Base-by-base conservation (phyloP, 2,888 invertebrate genomes). In the Yponomeuta evonymella region DNA sequence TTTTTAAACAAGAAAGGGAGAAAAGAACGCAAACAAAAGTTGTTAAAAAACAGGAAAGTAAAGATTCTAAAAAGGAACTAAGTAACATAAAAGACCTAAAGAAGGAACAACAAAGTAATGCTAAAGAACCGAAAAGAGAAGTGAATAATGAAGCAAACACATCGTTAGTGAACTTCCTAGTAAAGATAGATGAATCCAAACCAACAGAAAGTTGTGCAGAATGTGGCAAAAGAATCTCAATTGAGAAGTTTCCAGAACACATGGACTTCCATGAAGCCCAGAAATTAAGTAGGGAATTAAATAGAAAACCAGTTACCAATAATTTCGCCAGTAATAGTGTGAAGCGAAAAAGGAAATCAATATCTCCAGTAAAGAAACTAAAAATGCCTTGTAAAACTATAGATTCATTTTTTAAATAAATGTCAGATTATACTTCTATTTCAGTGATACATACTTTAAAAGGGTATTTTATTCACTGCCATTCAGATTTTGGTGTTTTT, bases 181-280 rank as follows among this genome's bases (percentile, higher is more conserved):
- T 90, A 0, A 94, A 92, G 80, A 75, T 87, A n/a, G 87, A 90
- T 75, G 78, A 79, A 15, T 81, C 76, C 67, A 75, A 83, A 51
- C 83, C 82, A 58, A 86, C 86, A 58, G 90, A 94, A 78, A 86
- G 82, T 66, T 98, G 98, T 85, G 76, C 90, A 0, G 94, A 96
- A 80, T 98, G 98, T 85, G 91, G 94, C 43, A 93, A 94, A 80
- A 88, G 83, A 73, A 89, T 98, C 70, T 83, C 93, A 12, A 75
- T 93, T 4, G 93, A 93, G 73, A 95, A 95, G 73, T 91, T 95
- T 76, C 83, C 92, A 0, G 96, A 97, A 79, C 98, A 98, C 86
- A 85, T 93, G 77, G 98, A 98, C 88, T 97, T 95, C 83, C 98
- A 98, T 84, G 93, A 96, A 77, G 98, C 98, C 6, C 94, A 95